Evolutionary conservation across 1,140 invertebrate species (phyloP), one percentile per base, ranked within the genome.

Genomic region (Diachasma alloeum): DNA sequence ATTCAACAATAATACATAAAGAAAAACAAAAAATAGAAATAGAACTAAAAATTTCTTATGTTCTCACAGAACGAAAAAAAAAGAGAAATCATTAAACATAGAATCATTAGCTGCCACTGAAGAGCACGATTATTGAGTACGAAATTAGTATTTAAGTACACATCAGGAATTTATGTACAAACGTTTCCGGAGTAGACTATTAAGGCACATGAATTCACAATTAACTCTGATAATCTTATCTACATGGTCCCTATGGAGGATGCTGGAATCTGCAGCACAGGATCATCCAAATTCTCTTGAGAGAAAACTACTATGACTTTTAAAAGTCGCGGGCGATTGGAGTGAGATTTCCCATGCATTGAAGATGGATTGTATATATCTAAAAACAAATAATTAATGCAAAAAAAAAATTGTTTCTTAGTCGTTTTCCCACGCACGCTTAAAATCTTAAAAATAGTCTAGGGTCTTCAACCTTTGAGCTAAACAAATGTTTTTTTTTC

Each of bases 141-240:
- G 26, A 37, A 37, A 13, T 39, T 37, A 68, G 36, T 37, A 9
- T 37, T 68, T 19, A 68, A 39, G 31, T 37, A 68, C 15, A 39
- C 66, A 17, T 11, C 4, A 39, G n/a, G 36, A 37, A 37, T 17
- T 39, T 68, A 68, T 39, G 15, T 68, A 68, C 26, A 68, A 68
- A 17, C n/a, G n/a, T 39, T 68, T 17, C 4, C 6, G 4, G 24
- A 11, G 22, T 37, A 17, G 15, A 37, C 17, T 37, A 68, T 68
- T 68, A 39, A 68, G 66, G 66, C 66, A 68, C 66, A 19, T 68
- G 66, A 39, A 68, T 68, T 37, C 66, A 68, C 66, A 68, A 17
- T 68, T 37, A 37, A 68, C 8, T 37, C 22, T 37, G 36, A 68
- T 37, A 17, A 37, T 68, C 36, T 19, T 39, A 68, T 15, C 36